Evolutionary conservation across 2,888 invertebrate genomes (phyloP).

Genomic region (Zaprionus lineosus): DNA sequence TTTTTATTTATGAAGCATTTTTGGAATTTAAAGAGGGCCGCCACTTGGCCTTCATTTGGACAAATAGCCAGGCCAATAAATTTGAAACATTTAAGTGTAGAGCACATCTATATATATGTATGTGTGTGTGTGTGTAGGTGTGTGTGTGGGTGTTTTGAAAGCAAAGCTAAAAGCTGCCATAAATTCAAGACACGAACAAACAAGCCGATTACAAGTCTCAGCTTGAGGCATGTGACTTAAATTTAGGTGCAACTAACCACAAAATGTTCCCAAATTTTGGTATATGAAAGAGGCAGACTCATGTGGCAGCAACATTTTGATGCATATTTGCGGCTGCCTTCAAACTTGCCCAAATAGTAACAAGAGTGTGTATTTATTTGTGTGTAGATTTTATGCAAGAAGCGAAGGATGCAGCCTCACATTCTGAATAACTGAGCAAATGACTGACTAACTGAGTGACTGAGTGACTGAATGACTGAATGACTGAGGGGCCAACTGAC

Average conservation of each 20-base stretch:
- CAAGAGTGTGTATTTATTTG: no score
- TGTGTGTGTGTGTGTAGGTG: no score
- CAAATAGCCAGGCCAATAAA: conserved; percentile 43
- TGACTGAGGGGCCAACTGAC: no score
- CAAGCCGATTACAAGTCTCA: conserved; percentile 40
- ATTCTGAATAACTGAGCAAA: no score
- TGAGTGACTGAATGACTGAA: no score
- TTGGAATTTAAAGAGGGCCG: conserved; percentile 40
- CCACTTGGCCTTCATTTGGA: conserved; percentile 33
- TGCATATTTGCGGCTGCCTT: conserved; percentile 48
- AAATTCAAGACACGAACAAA: conserved; percentile 47
- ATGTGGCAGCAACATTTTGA: conserved; percentile 47
- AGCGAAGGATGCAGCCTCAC: no score
- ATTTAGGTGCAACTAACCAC: conserved; percentile 45
- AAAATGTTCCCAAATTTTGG: conserved; percentile 54
- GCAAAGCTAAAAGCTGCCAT: conserved; percentile 54
- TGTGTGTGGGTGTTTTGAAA: conserved; percentile 30
- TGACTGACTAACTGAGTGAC: no score
- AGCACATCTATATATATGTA: no score
- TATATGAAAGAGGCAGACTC: conserved; percentile 32
- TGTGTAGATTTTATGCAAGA: no score
- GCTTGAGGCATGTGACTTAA: conserved; percentile 25
- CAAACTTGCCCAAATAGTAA: conserved; percentile 33
- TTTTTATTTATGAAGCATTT: conserved; percentile 48
- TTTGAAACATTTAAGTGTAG: conserved; percentile 48